Evolutionary conservation across 2,888 invertebrate genomes (phyloP).

Genomic region (Drosophila nr. perissopoda): DNA sequence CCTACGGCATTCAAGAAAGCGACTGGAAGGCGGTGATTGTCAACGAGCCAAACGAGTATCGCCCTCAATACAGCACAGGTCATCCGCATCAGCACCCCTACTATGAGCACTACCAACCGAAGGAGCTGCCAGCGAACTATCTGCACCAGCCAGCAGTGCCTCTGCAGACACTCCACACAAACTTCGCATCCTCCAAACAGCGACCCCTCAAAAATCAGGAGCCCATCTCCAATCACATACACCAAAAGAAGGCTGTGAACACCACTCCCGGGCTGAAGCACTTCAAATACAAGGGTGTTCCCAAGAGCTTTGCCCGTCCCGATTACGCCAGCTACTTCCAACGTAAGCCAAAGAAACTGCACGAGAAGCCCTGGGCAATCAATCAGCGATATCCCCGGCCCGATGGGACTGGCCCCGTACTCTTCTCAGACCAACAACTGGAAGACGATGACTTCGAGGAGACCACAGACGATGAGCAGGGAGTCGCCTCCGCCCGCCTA

Average conservation of each 20-base stretch:
- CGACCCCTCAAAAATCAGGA: slow-evolving; percentile 71
- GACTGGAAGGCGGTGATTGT: slow-evolving; percentile 83
- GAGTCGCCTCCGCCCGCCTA: slow-evolving; percentile 80
- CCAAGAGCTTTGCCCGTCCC: slow-evolving; percentile 65
- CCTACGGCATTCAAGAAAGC: slow-evolving; percentile 71
- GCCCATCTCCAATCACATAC: slow-evolving; percentile 70
- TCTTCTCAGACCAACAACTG: slow-evolving; percentile 53
- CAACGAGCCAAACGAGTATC: slow-evolving; percentile 68
- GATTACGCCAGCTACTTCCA: slow-evolving; percentile 83
- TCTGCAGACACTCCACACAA: slow-evolving; percentile 64
- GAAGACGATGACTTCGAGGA: slow-evolving; percentile 72
- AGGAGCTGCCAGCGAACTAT: slow-evolving; percentile 62
- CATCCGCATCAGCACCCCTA: slow-evolving; percentile 53
- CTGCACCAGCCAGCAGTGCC: slow-evolving; percentile 56
- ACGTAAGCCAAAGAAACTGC: slow-evolving; percentile 77
- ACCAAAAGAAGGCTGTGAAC: slow-evolving; percentile 82
- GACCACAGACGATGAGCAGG: slow-evolving; percentile 66
- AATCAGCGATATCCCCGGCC: slow-evolving; percentile 37
- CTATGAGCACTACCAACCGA: slow-evolving; percentile 71
- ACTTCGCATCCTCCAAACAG: slow-evolving; percentile 73
- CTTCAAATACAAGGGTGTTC: slow-evolving; percentile 78
- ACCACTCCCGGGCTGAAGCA: slow-evolving; percentile 86
- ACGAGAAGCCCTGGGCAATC: slow-evolving; percentile 7
- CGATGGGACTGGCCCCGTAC: slow-evolving; percentile 59
- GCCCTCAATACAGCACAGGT: slow-evolving; percentile 58